Percentiles rank a stretch among this genome's conserved stretches.
phyloP scores from a whole-genome alignment of 2,888 invertebrate species.

The Tetranychus piercei region DNA sequence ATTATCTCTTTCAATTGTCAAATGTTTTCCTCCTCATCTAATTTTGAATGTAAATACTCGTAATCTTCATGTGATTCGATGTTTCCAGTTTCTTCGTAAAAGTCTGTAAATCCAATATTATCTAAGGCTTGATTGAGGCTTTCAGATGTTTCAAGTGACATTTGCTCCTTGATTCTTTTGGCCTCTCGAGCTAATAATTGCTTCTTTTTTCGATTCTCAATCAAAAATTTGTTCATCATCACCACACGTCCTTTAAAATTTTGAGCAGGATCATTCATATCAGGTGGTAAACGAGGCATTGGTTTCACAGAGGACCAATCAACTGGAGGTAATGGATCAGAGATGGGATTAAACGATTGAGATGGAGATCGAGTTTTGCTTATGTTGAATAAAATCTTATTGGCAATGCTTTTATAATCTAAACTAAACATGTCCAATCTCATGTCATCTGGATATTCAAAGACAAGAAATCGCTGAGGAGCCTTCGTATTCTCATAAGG shows the following conservation, averaged over 20 bases:
- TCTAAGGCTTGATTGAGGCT: background rate
- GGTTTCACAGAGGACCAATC: conserved; percentile 9
- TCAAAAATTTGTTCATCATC: conserved; percentile 18
- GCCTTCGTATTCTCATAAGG: background rate
- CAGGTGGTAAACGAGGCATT: conserved; percentile 4
- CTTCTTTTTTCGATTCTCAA: conserved; percentile 14
- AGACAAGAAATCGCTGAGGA: background rate
- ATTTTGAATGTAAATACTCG: background rate
- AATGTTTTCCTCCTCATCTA: background rate
- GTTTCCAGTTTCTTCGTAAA: background rate
- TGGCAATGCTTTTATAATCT: conserved; percentile 16
- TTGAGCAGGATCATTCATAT: conserved; percentile 7
- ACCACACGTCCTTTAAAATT: conserved; percentile 17
- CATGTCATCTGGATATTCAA: conserved; percentile 17
- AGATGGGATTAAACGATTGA: conserved; percentile 14
- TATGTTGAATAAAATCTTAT: conserved; percentile 15
- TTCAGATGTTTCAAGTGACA: background rate
- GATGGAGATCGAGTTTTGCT: conserved; percentile 17
- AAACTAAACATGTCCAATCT: conserved; percentile 11
- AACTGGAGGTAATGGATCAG: conserved; percentile 18
- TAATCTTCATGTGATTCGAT: background rate
- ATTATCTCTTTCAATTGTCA: background rate
- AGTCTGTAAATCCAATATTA: background rate
- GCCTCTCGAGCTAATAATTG: conserved; percentile 10
- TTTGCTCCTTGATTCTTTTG: background rate